A percentile compares a stretch with the other conserved stretches of the same genome.
Conservation (phyloP, 1,140 invertebrate species). For the Drosophila orosa region DNA sequence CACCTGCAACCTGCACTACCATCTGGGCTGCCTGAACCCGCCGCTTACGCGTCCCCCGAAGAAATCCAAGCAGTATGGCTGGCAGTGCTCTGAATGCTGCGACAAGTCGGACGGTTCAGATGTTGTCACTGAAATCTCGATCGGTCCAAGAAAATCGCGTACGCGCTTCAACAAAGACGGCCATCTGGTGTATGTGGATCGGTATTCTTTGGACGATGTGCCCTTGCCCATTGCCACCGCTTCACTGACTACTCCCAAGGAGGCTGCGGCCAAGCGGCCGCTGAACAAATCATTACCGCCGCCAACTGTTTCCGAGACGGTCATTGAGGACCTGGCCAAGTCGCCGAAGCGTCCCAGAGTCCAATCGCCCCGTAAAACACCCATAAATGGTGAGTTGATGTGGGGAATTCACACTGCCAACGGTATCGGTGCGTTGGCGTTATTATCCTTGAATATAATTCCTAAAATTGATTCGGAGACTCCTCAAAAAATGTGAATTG, state of each 20-base stretch:
- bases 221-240: constrained; percentile 15
- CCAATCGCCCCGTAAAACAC: constrained; percentile 66
- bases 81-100: constrained; percentile 96
- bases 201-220: constrained; percentile 68
- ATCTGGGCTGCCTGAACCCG: constrained; percentile 96
- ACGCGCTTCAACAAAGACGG: constrained; percentile 90
- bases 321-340: constrained; percentile 50
- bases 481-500: background rate
- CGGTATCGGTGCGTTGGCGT: background rate
- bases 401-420: background rate
- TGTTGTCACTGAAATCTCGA: constrained; percentile 89
- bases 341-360: constrained; percentile 61
- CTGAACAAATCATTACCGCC: constrained; percentile 68
- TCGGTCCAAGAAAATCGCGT: constrained; percentile 90
- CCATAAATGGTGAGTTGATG: constrained; percentile 55
- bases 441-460: constrained; percentile 3
- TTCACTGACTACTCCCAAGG: constrained; percentile 22
- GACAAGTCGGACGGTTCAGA: constrained; percentile 93
- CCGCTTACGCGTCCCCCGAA: constrained; percentile 96
- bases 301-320: constrained; percentile 16
- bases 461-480: background rate
- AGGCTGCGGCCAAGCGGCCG: constrained; percentile 34
- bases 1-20: constrained; percentile 96
- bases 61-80: constrained; percentile 96
- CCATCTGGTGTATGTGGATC: constrained; percentile 64